Conservation (phyloP, 2,797 vertebrate genomes). For the Amblyopsis hoosieri region DNA sequence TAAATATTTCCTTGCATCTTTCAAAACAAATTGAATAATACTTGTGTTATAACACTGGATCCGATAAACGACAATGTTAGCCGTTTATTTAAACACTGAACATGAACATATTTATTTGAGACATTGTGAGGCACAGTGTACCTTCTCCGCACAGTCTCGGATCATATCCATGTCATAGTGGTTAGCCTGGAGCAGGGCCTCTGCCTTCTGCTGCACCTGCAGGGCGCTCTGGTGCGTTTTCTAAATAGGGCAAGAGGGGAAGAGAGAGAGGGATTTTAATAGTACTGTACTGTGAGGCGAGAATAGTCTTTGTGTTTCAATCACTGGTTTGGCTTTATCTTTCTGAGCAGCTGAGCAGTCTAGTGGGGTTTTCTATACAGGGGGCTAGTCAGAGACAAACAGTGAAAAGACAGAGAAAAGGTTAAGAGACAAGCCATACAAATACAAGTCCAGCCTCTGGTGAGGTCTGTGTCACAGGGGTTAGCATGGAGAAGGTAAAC, state of each 20-base stretch:
- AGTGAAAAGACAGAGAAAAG: too few species aligned
- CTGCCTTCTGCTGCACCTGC: slow-evolving; percentile 98
- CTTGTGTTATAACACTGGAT: too few species aligned
- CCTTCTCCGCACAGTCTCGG: slow-evolving; percentile 95
- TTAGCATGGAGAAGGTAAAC: slow-evolving; percentile 8
- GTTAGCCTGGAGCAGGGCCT: slow-evolving; percentile 93
- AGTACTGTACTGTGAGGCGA: background rate
- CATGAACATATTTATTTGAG: background rate
- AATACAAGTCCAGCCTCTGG: background rate
- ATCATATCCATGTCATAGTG: slow-evolving; percentile 99
- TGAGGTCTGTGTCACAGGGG: slow-evolving; percentile 19
- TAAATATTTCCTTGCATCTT: slow-evolving; percentile 35
- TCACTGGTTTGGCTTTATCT: too few species aligned
- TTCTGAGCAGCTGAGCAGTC: too few species aligned
- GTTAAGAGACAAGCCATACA: too few species aligned
- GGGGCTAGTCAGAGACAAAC: too few species aligned
- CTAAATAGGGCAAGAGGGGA: slow-evolving; percentile 49
- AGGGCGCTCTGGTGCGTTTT: slow-evolving; percentile 93
- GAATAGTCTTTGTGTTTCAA: too few species aligned
- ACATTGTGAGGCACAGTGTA: slow-evolving; percentile 12
- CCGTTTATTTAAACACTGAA: too few species aligned
- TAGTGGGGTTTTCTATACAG: too few species aligned
- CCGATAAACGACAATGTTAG: too few species aligned
- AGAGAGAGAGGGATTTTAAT: slow-evolving; percentile 23
- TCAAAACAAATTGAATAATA: background rate